Base-by-base conservation (phyloP, 2,113 vertebrate genomes). In the Carlito syrichta region DNA sequence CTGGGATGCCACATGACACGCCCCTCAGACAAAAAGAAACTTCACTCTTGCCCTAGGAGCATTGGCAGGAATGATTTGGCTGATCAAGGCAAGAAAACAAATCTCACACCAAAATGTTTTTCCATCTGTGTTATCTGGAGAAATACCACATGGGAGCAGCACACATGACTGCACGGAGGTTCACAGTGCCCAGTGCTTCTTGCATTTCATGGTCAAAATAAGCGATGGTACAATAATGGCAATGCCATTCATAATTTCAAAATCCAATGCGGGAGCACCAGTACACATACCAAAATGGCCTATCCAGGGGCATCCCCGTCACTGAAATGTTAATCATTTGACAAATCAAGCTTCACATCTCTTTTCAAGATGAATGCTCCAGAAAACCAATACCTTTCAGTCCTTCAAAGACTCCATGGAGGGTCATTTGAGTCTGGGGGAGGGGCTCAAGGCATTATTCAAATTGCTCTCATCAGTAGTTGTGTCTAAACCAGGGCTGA, bases 31-130 rank as follows among this genome's bases (percentile, higher is more conserved):
- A 97, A 97, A 98, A 98, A 63, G 94, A 98, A 97, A 96, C 97
- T 97, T 97, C 98, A 94, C 96, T 4, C 94, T 94, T 97, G 94
- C 98, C 96, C 98, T 86, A 97, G 97, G 97, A 98, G 96, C 92
- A 97, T 77, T 97, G 98, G 96, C 97, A 98, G 98, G 97, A 98
- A 98, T 69, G 97, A 98, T 97, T 86, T 95, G 97, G 98, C 97
- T 96, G 98, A 98, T 98, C 98, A 98, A 96, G 97, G 98, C 97
- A 98, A 98, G 98, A 98, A 98, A 98, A 96, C 98, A 96, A 95
- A 98, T 45, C 98, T 97, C 97, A 97, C 96, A 96, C 88, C 79
- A 62, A 69, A 98, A 90, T 98, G 3, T 93, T 97, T 86, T 97
- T 98, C 97, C 97, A 97, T 97, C 98, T 97, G 85, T 91, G 68